Conservation (phyloP, 2,113 vertebrate species). For the Proteles cristata region DNA sequence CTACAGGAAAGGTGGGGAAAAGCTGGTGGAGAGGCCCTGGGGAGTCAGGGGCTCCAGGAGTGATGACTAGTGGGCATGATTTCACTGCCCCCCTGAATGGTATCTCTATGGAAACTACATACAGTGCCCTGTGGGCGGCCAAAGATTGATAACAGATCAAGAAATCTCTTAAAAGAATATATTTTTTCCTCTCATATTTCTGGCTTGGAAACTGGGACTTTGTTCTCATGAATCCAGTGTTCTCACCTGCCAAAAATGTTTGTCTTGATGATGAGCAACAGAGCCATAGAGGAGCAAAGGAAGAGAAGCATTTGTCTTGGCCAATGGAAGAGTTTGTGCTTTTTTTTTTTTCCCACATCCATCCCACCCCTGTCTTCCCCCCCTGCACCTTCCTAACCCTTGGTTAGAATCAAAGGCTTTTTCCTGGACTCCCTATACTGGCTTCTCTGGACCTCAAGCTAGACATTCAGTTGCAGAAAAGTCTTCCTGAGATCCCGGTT, state of each 20-base stretch:
- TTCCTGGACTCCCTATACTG: background rate
- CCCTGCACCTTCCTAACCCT: background rate
- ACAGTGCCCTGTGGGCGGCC: background rate
- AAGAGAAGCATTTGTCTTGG: background rate
- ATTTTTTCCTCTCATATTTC: background rate
- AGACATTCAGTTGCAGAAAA: background rate
- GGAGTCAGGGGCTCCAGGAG: no score
- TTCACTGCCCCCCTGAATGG: background rate
- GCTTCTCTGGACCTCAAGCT: background rate
- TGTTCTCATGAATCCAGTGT: background rate
- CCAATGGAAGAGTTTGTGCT: background rate
- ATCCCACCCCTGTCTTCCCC: no score
- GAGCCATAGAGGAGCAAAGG: background rate
- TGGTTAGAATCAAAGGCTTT: background rate
- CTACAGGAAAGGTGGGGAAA: background rate
- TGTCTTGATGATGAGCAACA: background rate
- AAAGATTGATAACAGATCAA: background rate
- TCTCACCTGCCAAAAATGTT: background rate
- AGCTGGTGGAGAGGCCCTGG: background rate
- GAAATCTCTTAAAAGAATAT: background rate
- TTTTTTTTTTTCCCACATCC: background rate
- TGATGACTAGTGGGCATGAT: no score
- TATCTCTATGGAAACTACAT: background rate
- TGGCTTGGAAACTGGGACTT: background rate
- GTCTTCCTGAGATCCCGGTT: background rate